Percentiles rank a stretch among this genome's conserved stretches.
These are phyloP conservation scores for Phortica variegata DNA, from an alignment of 1,140 invertebrate genomes.

Conservation along the genomic window DNA sequence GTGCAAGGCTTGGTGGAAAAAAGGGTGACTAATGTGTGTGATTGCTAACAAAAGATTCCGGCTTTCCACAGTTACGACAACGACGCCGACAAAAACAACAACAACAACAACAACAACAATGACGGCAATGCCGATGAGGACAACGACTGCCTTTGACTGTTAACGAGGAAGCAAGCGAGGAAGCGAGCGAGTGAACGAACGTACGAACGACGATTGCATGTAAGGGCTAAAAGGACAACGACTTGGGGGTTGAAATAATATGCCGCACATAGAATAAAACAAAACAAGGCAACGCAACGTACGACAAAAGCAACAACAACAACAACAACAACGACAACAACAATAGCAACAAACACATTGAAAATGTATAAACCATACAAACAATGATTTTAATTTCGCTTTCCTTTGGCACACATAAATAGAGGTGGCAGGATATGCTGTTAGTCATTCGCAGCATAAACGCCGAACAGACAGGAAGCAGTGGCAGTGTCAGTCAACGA, in stretches of 20 bases:
- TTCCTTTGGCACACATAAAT: slow-evolving; percentile 55
- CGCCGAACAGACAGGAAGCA: slow-evolving; percentile 50
- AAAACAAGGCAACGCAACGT: not conserved
- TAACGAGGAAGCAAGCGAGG: too few species aligned
- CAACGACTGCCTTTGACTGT: slow-evolving; percentile 3
- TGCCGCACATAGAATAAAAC: slow-evolving; percentile 18
- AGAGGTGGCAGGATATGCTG: slow-evolving; percentile 38
- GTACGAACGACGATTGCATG: slow-evolving; percentile 4
- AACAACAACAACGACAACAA: slow-evolving; percentile 18
- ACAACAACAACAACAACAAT: not conserved
- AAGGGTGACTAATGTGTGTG: slow-evolving; percentile 57
- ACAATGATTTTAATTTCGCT: slow-evolving; percentile 55
- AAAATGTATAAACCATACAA: slow-evolving; percentile 15
- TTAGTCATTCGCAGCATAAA: slow-evolving; percentile 56
- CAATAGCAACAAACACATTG: slow-evolving; percentile 30
- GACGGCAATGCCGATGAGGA: slow-evolving; percentile 8
- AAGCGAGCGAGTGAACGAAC: not conserved
- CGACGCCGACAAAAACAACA: slow-evolving; percentile 13
- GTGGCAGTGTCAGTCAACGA: slow-evolving; percentile 25
- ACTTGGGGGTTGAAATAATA: slow-evolving; percentile 43
- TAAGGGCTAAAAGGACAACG: slow-evolving; percentile 49
- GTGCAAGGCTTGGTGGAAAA: slow-evolving; percentile 23
- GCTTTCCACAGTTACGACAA: slow-evolving; percentile 25
- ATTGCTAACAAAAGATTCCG: slow-evolving; percentile 57
- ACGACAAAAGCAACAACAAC: slow-evolving; percentile 22